Evolutionary conservation across 2,888 invertebrate species (phyloP).

Genomic region (Reticulitermes lucifugus): DNA sequence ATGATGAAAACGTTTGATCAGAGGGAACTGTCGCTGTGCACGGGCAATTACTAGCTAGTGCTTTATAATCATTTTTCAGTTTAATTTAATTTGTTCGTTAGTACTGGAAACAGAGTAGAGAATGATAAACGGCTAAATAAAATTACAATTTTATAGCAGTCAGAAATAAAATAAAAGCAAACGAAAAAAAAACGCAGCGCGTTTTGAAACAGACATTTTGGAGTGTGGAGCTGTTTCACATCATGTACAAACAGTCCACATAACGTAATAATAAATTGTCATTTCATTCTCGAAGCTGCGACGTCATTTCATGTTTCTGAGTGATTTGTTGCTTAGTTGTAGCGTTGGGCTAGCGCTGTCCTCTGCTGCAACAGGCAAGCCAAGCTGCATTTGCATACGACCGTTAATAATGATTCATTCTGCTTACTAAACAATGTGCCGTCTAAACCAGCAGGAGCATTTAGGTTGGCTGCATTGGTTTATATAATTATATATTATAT

Average conservation of each 20-base stretch:
- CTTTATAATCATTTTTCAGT: conserved; percentile 28
- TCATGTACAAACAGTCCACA: conserved; percentile 30
- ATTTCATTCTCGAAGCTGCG: conserved; percentile 19
- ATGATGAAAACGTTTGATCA: conserved; percentile 35
- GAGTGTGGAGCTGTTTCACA: not conserved
- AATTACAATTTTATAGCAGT: not conserved
- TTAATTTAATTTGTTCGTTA: conserved; percentile 23
- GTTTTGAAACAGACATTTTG: not conserved
- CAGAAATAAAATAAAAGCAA: not conserved
- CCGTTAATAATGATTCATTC: conserved; percentile 43
- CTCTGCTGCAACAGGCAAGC: conserved; percentile 30
- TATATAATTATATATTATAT: conserved; percentile 33
- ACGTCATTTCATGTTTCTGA: conserved; percentile 40
- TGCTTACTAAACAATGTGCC: conserved; percentile 35
- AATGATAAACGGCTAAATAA: conserved; percentile 22
- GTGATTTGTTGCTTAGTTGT: conserved; percentile 31
- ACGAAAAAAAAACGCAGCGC: not conserved
- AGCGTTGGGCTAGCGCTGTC: not conserved
- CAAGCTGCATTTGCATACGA: conserved; percentile 32
- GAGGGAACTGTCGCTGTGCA: not conserved
- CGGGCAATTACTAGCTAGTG: conserved; percentile 19
- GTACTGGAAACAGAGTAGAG: not conserved
- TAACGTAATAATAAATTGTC: conserved; percentile 35
- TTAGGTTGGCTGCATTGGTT: not conserved
- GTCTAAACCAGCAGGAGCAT: conserved; percentile 9